Base-by-base conservation (phyloP, 1,140 invertebrate species). In the Centruroides vittatus region DNA sequence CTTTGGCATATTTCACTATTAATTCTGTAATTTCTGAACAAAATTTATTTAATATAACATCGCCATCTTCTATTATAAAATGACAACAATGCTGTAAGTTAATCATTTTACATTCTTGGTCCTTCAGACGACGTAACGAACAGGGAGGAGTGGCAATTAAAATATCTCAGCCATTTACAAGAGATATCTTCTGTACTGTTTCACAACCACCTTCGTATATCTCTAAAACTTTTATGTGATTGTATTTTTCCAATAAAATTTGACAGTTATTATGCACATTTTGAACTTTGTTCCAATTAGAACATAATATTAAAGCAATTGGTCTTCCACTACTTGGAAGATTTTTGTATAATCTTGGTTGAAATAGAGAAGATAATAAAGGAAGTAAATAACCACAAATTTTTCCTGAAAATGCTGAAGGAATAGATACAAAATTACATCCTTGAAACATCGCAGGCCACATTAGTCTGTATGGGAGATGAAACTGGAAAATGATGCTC, bases 101-200 rank as follows among this genome's bases (percentile, higher is more conserved):
- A 3, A 52, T 51, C 11, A 34, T 8, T 35, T 60, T 55, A 41
- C 41, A 41, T 41, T 41, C 41, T 41, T 41, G 0, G 5, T 60
- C 58, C 3, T 60, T 56, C 5, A 63, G 57, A 10, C 53, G 47
- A 35, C 50, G 13, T 9, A 60, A n/a, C 10, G 60, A 48, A 50
- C 41, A 50, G 36, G 35, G 47, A 11, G 62, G 62, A 35, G 54
- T 47, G 36, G 62, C 48, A 53, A 63, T 63, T 55, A 63, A 35
- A 49, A 63, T 48, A 52, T 63, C 62, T 53, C 62, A 63, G 3
- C 62, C 58, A 57, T 57, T 63, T 47, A 60, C 11, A 9, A 63
- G n/a, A 56, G 51, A 3, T n/a, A 41, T 10, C 4, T 59, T 35
- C 62, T 63, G n/a, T 34, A 60, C 47, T 59, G 49, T 56, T 23